phyloP scores from a whole-genome alignment of 53 echinoderm and acorn worm species.

The Zoroaster sp. region DNA sequence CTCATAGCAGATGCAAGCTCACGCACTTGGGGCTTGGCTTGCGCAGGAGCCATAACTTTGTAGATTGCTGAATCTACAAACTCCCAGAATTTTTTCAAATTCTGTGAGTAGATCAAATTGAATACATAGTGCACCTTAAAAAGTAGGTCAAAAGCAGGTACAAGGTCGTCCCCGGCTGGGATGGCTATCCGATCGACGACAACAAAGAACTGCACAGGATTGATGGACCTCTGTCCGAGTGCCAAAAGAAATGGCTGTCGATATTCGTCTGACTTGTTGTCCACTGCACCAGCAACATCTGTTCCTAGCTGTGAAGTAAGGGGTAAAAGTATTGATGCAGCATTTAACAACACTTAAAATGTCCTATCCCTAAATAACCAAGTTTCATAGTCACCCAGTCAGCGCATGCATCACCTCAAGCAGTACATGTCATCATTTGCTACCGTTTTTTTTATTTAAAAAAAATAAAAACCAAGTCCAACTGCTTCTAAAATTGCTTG shows the following conservation, averaged over 20 bases:
- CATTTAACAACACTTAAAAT: slow-evolving; percentile 6
- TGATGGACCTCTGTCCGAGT: not conserved
- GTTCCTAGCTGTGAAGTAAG: slow-evolving; percentile 28
- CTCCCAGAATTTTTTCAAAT: slow-evolving; percentile 13
- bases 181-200: slow-evolving; percentile 24
- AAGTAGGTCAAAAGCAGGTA: slow-evolving; percentile 26
- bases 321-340: slow-evolving; percentile 6
- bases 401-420: too few species aligned
- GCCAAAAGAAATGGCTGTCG: slow-evolving; percentile 31
- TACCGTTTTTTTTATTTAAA: too few species aligned
- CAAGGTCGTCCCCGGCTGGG: slow-evolving; percentile 35
- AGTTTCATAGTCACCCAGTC: too few species aligned
- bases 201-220: slow-evolving; percentile 28
- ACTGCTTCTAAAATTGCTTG: not conserved
- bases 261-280: not conserved
- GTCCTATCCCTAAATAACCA: not conserved
- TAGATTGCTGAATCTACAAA: slow-evolving; percentile 26
- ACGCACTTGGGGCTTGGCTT: slow-evolving; percentile 10
- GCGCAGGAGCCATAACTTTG: not conserved
- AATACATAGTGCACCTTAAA: slow-evolving; percentile 8
- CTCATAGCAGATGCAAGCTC: not conserved
- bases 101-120: not conserved
- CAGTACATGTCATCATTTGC: too few species aligned
- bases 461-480: too few species aligned
- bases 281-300: slow-evolving; percentile 12